phyloP scores from a whole-genome alignment of 2,888 invertebrate species.

The Parthenolecanium corni region DNA sequence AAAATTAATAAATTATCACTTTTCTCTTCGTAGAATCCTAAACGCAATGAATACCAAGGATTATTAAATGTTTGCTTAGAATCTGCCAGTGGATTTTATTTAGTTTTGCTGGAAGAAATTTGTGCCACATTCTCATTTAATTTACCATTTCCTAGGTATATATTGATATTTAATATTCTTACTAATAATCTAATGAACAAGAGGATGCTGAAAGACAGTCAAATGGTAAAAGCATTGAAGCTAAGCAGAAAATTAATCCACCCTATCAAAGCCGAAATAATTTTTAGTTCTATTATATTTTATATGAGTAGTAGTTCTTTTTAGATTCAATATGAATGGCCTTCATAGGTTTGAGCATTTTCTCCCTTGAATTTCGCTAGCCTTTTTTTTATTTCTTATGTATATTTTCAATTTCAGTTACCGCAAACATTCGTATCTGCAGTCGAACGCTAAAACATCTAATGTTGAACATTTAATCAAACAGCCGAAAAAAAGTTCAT shows the following conservation, averaged over 20 bases:
- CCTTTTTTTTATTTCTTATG: neutral
- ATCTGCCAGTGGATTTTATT: slow-evolving; percentile 73
- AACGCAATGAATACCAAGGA: slow-evolving; percentile 61
- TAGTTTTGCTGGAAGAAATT: slow-evolving; percentile 66
- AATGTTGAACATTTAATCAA: slow-evolving; percentile 35
- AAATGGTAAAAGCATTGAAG: neutral
- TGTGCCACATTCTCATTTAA: slow-evolving; percentile 70
- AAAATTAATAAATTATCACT: neutral
- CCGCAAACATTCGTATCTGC: slow-evolving; percentile 13
- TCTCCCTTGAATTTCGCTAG: neutral
- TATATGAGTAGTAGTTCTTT: too few species aligned
- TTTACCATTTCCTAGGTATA: slow-evolving; percentile 55
- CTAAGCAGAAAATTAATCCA: too few species aligned
- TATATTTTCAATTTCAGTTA: slow-evolving; percentile 7
- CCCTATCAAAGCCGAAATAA: too few species aligned
- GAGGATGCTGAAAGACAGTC: slow-evolving; percentile 32
- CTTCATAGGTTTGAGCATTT: too few species aligned
- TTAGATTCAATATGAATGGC: too few species aligned
- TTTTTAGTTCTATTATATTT: too few species aligned
- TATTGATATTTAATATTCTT: too few species aligned
- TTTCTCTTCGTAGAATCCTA: slow-evolving; percentile 47
- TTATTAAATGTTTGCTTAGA: slow-evolving; percentile 69
- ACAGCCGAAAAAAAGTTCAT: slow-evolving; percentile 54
- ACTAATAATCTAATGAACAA: too few species aligned
- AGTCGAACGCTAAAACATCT: slow-evolving; percentile 6